Evolutionary conservation across 2,113 vertebrate species (phyloP).

Genomic region (Noturus placidus): DNA sequence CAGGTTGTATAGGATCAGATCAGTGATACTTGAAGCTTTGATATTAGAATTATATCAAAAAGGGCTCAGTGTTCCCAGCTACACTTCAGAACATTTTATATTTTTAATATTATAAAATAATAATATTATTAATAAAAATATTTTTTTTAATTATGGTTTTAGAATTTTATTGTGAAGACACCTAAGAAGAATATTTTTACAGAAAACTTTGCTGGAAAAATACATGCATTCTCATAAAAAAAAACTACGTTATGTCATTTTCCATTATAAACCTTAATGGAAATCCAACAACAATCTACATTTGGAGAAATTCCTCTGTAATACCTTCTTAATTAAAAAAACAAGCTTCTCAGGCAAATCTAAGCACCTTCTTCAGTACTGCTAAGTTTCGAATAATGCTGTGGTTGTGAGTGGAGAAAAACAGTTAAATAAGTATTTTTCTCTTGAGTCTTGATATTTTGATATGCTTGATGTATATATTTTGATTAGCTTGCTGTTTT

Average conservation of each 20-base stretch:
- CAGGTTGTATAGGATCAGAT: neutral
- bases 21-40: neutral
- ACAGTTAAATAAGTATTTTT: neutral
- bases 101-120: too few relatives aligned
- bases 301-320: neutral
- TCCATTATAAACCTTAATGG: neutral
- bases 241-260: neutral
- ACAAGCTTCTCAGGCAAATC: neutral
- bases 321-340: neutral
- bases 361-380: neutral
- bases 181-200: too few relatives aligned
- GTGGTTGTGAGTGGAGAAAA: neutral
- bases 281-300: neutral
- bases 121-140: too few relatives aligned
- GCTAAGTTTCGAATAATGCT: neutral
- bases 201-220: neutral
- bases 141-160: too few relatives aligned
- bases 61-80: neutral
- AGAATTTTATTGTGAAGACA: too few relatives aligned
- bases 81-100: neutral
- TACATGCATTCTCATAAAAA: neutral
- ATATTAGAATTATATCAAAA: neutral
- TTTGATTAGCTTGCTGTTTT: too few relatives aligned
- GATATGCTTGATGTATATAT: too few relatives aligned
- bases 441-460: neutral